Conservation (phyloP, 64 coral and sea anemone species). For the Montipora sp. region DNA sequence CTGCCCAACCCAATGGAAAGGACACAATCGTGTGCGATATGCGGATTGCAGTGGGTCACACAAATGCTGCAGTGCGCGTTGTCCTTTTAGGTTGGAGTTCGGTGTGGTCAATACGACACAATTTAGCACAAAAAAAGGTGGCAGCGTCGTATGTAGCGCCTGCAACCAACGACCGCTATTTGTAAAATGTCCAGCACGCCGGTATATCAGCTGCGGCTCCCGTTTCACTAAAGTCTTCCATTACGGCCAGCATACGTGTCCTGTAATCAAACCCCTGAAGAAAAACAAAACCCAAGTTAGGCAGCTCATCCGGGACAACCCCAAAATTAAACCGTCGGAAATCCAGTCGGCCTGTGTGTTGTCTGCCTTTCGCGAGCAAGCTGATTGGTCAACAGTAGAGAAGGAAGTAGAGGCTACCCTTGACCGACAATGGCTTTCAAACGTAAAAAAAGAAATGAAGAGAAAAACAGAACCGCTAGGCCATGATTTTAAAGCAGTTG, state of each 20-base stretch:
- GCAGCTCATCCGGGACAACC: too few species aligned
- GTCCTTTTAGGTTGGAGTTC: constrained; percentile 30
- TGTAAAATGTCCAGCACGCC: constrained; percentile 24
- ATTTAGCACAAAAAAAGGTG: constrained; percentile 37
- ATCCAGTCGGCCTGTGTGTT: too few species aligned
- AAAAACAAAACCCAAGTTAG: too few species aligned
- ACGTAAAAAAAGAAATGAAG: constrained; percentile 61
- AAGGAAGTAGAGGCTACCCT: too few species aligned
- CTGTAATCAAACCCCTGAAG: constrained; percentile 31
- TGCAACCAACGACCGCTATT: neutral
- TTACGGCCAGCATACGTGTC: constrained; percentile 47
- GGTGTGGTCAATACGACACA: constrained; percentile 40
- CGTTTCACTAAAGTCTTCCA: constrained; percentile 21
- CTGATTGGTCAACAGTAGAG: constrained; percentile 7
- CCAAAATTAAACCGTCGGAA: too few species aligned
- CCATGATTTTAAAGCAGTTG: constrained; percentile 67
- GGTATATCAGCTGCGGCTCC: constrained; percentile 26
- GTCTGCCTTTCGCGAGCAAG: neutral
- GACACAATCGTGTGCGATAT: constrained; percentile 28
- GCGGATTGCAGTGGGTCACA: constrained; percentile 57
- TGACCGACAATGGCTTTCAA: constrained; percentile 44
- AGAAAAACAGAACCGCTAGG: constrained; percentile 35
- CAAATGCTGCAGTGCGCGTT: constrained; percentile 1
- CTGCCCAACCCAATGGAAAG: neutral
- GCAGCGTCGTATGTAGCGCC: constrained; percentile 10